phyloP scores from a whole-genome alignment of 2,888 invertebrate genomes.

The Trissoscelio sp. region DNA sequence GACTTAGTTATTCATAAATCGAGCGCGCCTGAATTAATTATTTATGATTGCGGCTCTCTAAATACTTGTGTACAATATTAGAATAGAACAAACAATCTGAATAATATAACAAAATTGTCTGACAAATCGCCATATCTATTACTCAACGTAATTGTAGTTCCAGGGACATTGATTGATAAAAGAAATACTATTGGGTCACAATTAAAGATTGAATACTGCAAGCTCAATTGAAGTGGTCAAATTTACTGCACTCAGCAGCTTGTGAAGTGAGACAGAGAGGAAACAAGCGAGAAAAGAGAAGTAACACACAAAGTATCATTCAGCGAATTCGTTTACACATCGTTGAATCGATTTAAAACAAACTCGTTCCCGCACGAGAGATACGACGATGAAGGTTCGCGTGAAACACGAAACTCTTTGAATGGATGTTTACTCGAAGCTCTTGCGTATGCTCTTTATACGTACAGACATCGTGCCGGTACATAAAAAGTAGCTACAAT shows the following conservation, averaged over 20 bases:
- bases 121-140: conserved; percentile 20
- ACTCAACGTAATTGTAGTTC: conserved; percentile 9
- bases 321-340: conserved; percentile 59
- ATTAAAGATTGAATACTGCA: conserved; percentile 44
- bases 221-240: conserved; percentile 40
- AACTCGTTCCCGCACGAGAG: conserved; percentile 55
- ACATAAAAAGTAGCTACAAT: conserved; percentile 8
- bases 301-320: conserved; percentile 49
- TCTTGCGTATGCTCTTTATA: conserved; percentile 42
- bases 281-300: conserved; percentile 3
- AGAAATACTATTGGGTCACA: conserved; percentile 37
- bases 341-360: conserved; percentile 65
- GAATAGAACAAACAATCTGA: conserved; percentile 29
- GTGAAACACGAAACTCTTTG: conserved; percentile 65
- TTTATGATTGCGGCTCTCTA: conserved; percentile 17
- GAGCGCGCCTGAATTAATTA: conserved; percentile 30
- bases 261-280: conserved; percentile 10
- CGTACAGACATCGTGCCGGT: conserved; percentile 10
- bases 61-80: conserved; percentile 6
- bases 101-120: conserved; percentile 30
- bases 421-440: conserved; percentile 51
- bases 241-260: conserved; percentile 53
- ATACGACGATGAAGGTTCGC: conserved; percentile 54
- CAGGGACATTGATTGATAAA: conserved; percentile 24
- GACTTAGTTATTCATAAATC: conserved; percentile 8